These are phyloP conservation scores for Acrobasis consociella DNA, from an alignment of 2,888 invertebrate species.

Conservation along the genomic window DNA sequence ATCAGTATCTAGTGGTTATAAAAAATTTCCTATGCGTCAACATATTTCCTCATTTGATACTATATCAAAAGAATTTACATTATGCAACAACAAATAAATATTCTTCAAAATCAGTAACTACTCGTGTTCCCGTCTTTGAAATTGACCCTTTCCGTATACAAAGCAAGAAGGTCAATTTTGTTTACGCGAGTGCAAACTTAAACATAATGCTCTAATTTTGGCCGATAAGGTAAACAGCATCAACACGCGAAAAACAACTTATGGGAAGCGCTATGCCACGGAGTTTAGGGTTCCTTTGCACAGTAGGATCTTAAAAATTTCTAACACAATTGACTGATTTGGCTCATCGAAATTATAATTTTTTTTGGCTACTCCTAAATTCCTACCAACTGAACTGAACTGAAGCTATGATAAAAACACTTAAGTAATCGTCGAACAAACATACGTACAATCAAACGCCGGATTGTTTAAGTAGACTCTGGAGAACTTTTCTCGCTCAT, in stretches of 20 bases:
- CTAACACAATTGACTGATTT: too few relatives aligned
- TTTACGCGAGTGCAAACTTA: conserved; percentile 11
- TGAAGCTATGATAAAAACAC: too few relatives aligned
- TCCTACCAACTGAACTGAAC: too few relatives aligned
- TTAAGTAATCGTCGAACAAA: too few relatives aligned
- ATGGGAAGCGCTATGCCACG: conserved; percentile 3
- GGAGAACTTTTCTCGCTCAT: too few relatives aligned
- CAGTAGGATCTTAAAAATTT: neutral
- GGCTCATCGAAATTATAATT: too few relatives aligned
- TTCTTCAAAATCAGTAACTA: neutral
- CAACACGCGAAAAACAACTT: conserved; percentile 15
- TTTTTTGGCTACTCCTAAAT: too few relatives aligned
- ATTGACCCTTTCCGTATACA: conserved; percentile 10
- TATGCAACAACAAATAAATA: neutral
- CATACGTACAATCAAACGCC: too few relatives aligned
- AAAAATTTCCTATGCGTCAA: too few relatives aligned
- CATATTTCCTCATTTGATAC: neutral
- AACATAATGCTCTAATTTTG: conserved; percentile 12
- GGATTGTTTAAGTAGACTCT: too few relatives aligned
- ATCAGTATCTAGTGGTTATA: too few relatives aligned
- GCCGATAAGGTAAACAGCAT: conserved; percentile 12
- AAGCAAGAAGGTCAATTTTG: conserved; percentile 13
- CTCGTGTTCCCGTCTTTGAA: neutral
- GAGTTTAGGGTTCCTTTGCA: neutral
- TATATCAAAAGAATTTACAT: neutral